Conservation (phyloP, 2,888 invertebrate genomes). For the Linhomoeus sp. region DNA sequence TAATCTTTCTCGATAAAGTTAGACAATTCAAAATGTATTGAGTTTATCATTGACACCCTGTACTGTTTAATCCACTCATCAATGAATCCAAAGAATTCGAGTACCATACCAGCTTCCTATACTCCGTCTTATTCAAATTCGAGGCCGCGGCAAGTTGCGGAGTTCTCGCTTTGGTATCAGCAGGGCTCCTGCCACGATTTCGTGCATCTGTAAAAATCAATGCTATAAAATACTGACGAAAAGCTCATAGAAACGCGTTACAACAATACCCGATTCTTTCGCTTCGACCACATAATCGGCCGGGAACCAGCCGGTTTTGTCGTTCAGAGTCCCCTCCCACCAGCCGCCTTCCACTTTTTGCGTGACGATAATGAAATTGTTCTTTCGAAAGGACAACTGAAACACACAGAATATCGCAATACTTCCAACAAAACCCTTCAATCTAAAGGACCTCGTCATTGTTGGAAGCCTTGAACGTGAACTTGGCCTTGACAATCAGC, state of each 20-base stretch:
- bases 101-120: too few relatives aligned
- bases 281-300: conserved; percentile 85
- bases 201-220: too few relatives aligned
- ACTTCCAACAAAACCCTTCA: not conserved
- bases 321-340: conserved; percentile 92
- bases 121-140: too few relatives aligned
- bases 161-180: too few relatives aligned
- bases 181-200: too few relatives aligned
- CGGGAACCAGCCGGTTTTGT: conserved; percentile 94
- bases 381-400: conserved; percentile 72
- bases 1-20: not conserved
- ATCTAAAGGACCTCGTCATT: conserved; percentile 59
- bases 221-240: too few relatives aligned
- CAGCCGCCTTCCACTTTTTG: conserved; percentile 86
- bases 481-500: conserved; percentile 55
- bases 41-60: too few relatives aligned
- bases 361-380: conserved; percentile 81
- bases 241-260: not conserved
- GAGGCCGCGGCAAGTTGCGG: too few relatives aligned
- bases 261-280: conserved; percentile 32
- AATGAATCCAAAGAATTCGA: too few relatives aligned
- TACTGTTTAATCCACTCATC: too few relatives aligned
- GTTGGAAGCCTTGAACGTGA: conserved; percentile 77
- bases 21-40: too few relatives aligned
- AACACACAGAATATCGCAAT: conserved; percentile 7